phyloP scores from a whole-genome alignment of 2,113 vertebrate genomes.

The Glaucidium brasilianum region DNA sequence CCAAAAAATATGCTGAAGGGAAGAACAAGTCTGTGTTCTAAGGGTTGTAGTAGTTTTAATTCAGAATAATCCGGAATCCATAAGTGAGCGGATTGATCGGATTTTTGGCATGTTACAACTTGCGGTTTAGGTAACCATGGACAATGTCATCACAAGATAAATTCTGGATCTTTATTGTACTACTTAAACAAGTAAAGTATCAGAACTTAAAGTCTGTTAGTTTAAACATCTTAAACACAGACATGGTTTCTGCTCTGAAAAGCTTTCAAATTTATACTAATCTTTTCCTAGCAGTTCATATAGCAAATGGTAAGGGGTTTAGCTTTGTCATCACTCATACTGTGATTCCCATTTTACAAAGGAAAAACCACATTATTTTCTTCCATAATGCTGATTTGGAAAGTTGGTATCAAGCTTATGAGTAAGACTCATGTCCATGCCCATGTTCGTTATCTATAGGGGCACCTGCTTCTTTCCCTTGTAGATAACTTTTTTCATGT shows the following conservation, averaged over 20 bases:
- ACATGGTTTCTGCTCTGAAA: not conserved
- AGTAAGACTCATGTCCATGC: not conserved
- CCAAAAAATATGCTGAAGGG: not conserved
- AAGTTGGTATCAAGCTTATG: not conserved
- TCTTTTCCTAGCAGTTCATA: not conserved
- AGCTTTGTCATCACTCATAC: not conserved
- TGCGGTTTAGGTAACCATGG: not conserved
- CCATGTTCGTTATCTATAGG: not conserved
- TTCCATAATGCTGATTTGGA: not conserved
- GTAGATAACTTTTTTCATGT: not conserved
- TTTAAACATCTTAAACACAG: not conserved
- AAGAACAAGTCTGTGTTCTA: not conserved
- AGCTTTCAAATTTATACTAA: not conserved
- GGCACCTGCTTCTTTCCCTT: not conserved
- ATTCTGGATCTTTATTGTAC: not conserved
- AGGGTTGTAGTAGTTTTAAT: not conserved
- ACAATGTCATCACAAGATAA: not conserved
- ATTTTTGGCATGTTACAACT: not conserved
- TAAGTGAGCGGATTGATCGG: not conserved
- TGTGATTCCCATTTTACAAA: not conserved
- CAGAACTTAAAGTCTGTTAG: not conserved
- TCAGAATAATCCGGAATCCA: not conserved
- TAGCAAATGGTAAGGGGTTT: not conserved
- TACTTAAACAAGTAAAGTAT: not conserved
- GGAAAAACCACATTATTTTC: not conserved